Conservation (phyloP, 1,140 invertebrate genomes). For the Bicyclus anynana region DNA sequence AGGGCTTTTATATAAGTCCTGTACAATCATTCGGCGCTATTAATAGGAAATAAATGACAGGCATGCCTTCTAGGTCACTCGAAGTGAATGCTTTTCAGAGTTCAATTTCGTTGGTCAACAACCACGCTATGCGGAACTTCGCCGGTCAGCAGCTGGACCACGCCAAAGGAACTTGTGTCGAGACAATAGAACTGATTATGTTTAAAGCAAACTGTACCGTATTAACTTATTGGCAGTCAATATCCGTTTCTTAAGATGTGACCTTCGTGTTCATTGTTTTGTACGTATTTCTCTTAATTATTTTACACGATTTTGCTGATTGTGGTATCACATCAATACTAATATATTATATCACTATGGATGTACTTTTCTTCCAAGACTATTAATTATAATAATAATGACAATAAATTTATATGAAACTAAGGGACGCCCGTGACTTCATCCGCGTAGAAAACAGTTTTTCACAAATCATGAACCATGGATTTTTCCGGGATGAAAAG, state of each 20-base stretch:
- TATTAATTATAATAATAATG: too few species aligned
- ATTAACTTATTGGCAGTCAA: slow-evolving; percentile 19
- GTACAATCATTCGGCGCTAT: slow-evolving; percentile 54
- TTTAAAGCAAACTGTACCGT: slow-evolving; percentile 22
- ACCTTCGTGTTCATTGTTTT: slow-evolving; percentile 18
- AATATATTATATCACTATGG: too few species aligned
- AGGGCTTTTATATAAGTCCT: slow-evolving; percentile 61
- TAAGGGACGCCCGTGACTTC: too few species aligned
- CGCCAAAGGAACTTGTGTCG: slow-evolving; percentile 25
- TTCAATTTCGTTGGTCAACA: slow-evolving; percentile 53
- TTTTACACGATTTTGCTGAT: too few species aligned
- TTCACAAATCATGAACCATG: too few species aligned
- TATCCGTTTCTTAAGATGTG: slow-evolving; percentile 25
- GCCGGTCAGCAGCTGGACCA: slow-evolving; percentile 17
- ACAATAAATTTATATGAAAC: too few species aligned
- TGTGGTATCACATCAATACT: too few species aligned
- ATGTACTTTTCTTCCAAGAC: too few species aligned
- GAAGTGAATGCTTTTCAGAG: slow-evolving; percentile 58
- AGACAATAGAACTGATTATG: slow-evolving; percentile 24
- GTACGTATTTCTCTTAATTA: neutral
- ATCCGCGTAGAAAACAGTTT: too few species aligned
- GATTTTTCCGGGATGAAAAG: too few species aligned
- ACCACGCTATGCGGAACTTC: slow-evolving; percentile 57
- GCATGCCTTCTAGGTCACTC: slow-evolving; percentile 57
- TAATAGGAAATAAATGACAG: slow-evolving; percentile 71